Percentiles rank a stretch among this genome's conserved stretches.
These are phyloP conservation scores for Nansenia antarctica DNA, from an alignment of 2,113 vertebrate genomes.

Conservation along the genomic window DNA sequence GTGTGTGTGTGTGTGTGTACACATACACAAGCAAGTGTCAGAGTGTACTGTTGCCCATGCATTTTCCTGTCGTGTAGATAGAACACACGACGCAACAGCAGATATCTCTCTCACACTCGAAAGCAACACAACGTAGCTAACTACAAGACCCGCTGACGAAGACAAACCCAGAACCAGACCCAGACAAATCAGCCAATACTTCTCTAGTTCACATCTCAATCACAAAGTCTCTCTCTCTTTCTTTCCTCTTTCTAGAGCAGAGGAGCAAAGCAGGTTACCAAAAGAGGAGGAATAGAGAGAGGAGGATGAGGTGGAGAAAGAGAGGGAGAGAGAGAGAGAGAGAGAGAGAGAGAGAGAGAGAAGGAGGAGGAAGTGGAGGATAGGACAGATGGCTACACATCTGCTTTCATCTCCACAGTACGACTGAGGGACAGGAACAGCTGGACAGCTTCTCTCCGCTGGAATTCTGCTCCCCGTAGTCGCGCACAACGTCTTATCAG, in stretches of 20 bases:
- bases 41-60: no score
- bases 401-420: slow-evolving; percentile 18
- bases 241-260: neutral
- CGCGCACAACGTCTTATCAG: neutral
- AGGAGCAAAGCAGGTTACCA: neutral
- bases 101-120: no score
- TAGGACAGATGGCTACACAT: slow-evolving; percentile 33
- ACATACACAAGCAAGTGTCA: no score
- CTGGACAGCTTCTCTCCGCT: slow-evolving; percentile 7
- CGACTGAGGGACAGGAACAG: slow-evolving; percentile 4
- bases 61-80: no score
- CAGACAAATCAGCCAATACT: no score
- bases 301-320: neutral
- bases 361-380: neutral
- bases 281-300: slow-evolving; percentile 2
- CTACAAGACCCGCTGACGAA: no score
- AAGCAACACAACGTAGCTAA: no score
- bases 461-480: neutral
- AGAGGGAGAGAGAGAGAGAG: slow-evolving; percentile 2
- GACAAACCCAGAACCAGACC: no score
- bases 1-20: no score
- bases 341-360: slow-evolving; percentile 8
- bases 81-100: no score
- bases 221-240: no score
- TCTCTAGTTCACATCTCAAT: neutral